Evolutionary conservation across 2,113 vertebrate species (phyloP).

Genomic region (Melanostigma gelatinosum): DNA sequence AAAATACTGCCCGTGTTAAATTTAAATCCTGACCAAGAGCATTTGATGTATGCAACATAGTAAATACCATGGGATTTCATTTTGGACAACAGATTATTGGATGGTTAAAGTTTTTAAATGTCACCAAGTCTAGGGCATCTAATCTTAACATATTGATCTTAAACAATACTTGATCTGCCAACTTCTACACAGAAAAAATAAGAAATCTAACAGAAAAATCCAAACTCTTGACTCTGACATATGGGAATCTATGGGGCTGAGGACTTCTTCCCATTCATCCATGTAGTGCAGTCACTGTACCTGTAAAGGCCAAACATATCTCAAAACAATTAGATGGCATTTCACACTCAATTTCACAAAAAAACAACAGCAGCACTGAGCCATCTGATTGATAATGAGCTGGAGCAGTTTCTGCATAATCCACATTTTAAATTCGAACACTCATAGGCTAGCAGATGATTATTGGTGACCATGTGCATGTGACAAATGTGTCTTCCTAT

Average conservation of each 20-base stretch:
- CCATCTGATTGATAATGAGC: conserved; percentile 32
- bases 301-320: conserved; percentile 38
- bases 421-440: conserved; percentile 23
- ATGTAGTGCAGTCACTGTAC: conserved; percentile 44
- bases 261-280: conserved; percentile 12
- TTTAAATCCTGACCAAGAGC: neutral
- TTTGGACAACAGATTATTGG: neutral
- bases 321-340: conserved; percentile 44
- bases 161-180: neutral
- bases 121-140: neutral
- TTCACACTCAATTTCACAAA: conserved; percentile 37
- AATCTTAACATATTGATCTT: neutral
- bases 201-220: neutral
- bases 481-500: neutral
- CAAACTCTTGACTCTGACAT: neutral
- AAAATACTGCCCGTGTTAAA: neutral
- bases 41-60: neutral
- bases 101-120: neutral
- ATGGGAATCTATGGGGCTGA: neutral
- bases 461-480: conserved; percentile 1
- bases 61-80: neutral
- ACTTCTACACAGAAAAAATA: neutral
- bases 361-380: neutral
- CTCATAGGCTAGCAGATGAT: neutral
- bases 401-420: conserved; percentile 39